A percentile compares a stretch with the other conserved stretches of the same genome.
Conservation (phyloP, 2,888 invertebrate genomes). For the Rhagonycha lutea region DNA sequence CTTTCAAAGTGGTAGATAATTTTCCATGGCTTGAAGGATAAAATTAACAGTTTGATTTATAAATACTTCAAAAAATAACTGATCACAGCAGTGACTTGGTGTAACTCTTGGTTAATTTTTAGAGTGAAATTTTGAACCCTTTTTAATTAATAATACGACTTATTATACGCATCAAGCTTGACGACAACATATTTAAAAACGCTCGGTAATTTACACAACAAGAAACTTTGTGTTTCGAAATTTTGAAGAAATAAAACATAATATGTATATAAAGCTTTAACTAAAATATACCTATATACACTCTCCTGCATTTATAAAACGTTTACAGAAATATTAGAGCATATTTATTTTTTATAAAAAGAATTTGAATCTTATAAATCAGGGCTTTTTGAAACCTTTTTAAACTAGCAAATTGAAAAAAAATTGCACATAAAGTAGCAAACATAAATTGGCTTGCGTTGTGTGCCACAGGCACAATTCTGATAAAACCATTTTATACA, state of each 20-base stretch:
- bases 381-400: neutral
- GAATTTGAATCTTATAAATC: constrained; percentile 2
- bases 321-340: neutral
- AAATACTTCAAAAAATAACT: neutral
- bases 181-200: too few species aligned
- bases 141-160: too few species aligned
- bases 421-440: constrained; percentile 1
- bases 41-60: neutral
- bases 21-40: neutral
- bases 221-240: neutral
- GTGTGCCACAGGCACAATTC: constrained; percentile 3
- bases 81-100: too few species aligned
- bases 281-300: neutral
- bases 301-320: neutral
- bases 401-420: constrained; percentile 1
- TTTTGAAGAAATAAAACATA: neutral
- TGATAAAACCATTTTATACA: constrained; percentile 1
- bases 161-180: too few species aligned
- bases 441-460: constrained; percentile 2
- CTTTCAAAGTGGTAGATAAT: neutral
- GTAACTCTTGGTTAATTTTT: too few species aligned
- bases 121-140: too few species aligned
- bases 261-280: neutral
- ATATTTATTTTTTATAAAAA: neutral
- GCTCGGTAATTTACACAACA: neutral